Conservation (phyloP, 1,140 invertebrate species). For the Penaeus japonicus region DNA sequence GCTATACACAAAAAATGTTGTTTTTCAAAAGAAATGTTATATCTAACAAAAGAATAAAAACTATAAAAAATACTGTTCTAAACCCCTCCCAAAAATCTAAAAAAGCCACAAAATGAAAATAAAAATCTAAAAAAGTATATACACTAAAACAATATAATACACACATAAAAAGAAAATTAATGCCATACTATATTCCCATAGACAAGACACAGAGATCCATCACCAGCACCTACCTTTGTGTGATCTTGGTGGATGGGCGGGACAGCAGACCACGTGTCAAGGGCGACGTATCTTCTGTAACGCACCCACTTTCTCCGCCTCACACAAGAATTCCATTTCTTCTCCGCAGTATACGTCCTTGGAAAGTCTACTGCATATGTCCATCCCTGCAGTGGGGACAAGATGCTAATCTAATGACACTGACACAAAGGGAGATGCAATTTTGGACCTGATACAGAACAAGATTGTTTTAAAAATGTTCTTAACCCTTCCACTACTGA, state of each 20-base stretch:
- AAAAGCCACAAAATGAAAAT: too few relatives aligned
- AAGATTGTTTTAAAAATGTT: too few relatives aligned
- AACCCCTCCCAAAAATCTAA: too few relatives aligned
- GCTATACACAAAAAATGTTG: too few relatives aligned
- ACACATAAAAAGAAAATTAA: neutral
- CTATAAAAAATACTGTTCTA: too few relatives aligned
- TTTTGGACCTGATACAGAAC: constrained; percentile 6
- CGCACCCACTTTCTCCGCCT: constrained; percentile 88
- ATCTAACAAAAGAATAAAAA: too few relatives aligned
- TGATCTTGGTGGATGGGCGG: constrained; percentile 86
- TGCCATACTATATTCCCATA: neutral
- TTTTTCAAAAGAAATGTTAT: too few relatives aligned
- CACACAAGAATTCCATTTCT: constrained; percentile 91
- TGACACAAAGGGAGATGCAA: constrained; percentile 10
- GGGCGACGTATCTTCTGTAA: constrained; percentile 83
- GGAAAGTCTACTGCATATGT: constrained; percentile 94
- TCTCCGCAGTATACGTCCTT: constrained; percentile 79
- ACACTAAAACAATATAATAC: neutral
- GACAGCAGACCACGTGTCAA: constrained; percentile 91
- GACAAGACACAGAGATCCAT: neutral
- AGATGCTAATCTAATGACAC: neutral
- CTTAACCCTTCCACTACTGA: too few relatives aligned
- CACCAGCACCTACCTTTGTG: constrained; percentile 70
- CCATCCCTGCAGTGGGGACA: constrained; percentile 73
- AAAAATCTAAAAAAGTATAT: too few relatives aligned